A percentile compares a stretch with the other conserved stretches of the same genome.
Evolutionary conservation across 2,888 invertebrate genomes (phyloP).

Genomic region (Lepetodrilus schrolli): DNA sequence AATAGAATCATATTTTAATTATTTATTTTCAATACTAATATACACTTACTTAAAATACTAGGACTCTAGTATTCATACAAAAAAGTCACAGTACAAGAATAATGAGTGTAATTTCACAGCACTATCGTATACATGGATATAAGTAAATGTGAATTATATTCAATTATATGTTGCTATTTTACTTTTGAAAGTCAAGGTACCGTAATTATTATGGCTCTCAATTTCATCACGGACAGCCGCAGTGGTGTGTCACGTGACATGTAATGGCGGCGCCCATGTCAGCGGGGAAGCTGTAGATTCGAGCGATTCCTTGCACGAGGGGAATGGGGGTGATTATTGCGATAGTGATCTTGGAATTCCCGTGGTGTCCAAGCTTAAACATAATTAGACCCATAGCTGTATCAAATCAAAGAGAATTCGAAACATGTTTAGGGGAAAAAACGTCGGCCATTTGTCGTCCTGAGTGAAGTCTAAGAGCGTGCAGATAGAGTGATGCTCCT

Average conservation of each 20-base stretch:
- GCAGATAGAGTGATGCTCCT: not conserved
- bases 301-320: slow-evolving; percentile 8
- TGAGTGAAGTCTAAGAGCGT: not conserved
- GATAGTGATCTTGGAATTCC: slow-evolving; percentile 6
- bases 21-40: no score
- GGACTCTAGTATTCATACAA: no score
- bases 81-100: no score
- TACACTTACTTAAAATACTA: no score
- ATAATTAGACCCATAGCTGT: slow-evolving; percentile 15
- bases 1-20: no score
- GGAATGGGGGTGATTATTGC: not conserved
- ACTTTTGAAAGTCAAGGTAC: no score
- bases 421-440: slow-evolving; percentile 7
- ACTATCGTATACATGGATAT: no score
- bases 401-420: not conserved
- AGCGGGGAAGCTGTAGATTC: not conserved
- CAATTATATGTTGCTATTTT: no score
- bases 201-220: no score
- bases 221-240: no score
- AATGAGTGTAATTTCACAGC: no score
- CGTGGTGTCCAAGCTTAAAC: not conserved
- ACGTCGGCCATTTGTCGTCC: slow-evolving; percentile 10
- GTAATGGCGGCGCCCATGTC: not conserved
- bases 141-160: no score
- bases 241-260: not conserved